A percentile compares a stretch with the other conserved stretches of the same genome.
These are phyloP conservation scores for Ichneumoninae sp. DNA, from an alignment of 2,888 invertebrate genomes.

Conservation along the genomic window DNA sequence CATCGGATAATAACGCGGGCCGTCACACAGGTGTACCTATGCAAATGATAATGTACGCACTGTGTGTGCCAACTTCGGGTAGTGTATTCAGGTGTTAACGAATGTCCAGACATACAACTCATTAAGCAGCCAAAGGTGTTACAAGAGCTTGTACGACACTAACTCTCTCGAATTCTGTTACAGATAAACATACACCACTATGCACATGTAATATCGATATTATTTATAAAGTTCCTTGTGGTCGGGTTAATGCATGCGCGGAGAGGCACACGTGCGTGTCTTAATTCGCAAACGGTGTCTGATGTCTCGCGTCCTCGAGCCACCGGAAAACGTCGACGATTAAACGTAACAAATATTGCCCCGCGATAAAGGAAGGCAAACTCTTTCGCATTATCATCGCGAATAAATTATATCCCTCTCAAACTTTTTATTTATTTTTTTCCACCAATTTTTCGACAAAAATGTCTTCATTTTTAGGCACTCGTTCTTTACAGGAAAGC, in stretches of 20 bases:
- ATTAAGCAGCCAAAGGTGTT: conserved; percentile 50
- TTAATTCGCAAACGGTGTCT: conserved; percentile 47
- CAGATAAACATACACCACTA: conserved; percentile 33
- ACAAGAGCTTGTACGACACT: conserved; percentile 37
- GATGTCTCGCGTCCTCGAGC: conserved; percentile 54
- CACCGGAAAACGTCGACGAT: conserved; percentile 10
- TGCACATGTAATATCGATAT: conserved; percentile 41
- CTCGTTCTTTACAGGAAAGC: no score
- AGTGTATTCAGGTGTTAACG: conserved; percentile 63
- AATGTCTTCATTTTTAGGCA: background rate
- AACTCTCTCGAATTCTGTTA: conserved; percentile 42
- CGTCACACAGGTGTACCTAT: conserved; percentile 53
- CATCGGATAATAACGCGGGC: conserved; percentile 45
- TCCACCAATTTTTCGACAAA: background rate
- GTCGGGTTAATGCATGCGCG: conserved; percentile 16
- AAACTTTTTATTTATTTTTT: background rate
- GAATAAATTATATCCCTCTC: background rate
- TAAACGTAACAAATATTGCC: background rate
- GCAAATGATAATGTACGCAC: conserved; percentile 52
- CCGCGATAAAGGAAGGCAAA: background rate
- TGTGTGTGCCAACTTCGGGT: conserved; percentile 32
- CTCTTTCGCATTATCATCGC: background rate
- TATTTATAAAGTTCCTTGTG: conserved; percentile 32
- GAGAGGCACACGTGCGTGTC: conserved; percentile 53
- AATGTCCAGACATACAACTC: conserved; percentile 58